Evolutionary conservation across 2,113 vertebrate species (phyloP).

Genomic region (Stomatorhinus ivindoensis): DNA sequence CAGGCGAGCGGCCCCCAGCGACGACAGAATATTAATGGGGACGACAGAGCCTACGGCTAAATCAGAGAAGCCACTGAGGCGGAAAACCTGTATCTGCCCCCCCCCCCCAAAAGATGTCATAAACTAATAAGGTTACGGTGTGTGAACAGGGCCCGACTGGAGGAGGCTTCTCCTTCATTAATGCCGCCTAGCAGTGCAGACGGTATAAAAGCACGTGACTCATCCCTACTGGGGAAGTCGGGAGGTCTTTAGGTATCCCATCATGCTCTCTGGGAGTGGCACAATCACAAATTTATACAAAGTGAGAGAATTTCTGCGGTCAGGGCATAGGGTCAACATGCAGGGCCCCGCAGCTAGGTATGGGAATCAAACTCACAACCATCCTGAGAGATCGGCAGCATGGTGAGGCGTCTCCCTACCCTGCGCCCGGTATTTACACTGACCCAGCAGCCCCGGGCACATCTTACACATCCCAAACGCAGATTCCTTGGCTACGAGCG

Average conservation of each 20-base stretch:
- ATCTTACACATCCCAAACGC: not conserved
- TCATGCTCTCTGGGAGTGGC: not conserved
- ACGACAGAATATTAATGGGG: not conserved
- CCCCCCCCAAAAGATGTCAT: not conserved
- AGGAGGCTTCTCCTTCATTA: not conserved
- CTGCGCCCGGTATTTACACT: not conserved
- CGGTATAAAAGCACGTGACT: not conserved
- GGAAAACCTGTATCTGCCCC: not conserved
- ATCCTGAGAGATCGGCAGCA: not conserved
- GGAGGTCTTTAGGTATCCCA: not conserved
- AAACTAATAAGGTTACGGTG: not conserved
- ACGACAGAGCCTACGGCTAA: not conserved
- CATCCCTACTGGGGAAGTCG: not conserved
- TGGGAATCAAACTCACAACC: not conserved
- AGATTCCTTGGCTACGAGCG: not conserved
- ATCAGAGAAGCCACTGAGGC: not conserved
- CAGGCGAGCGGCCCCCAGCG: not conserved
- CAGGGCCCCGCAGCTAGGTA: not conserved
- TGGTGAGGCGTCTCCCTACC: not conserved
- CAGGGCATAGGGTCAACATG: not conserved
- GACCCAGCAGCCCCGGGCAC: not conserved
- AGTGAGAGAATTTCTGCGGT: not conserved
- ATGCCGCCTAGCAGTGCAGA: not conserved
- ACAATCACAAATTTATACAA: not conserved
- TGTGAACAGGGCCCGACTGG: not conserved